These are phyloP conservation scores for Protophormia terraenovae DNA, from an alignment of 2,888 invertebrate species.

Conservation along the genomic window DNA sequence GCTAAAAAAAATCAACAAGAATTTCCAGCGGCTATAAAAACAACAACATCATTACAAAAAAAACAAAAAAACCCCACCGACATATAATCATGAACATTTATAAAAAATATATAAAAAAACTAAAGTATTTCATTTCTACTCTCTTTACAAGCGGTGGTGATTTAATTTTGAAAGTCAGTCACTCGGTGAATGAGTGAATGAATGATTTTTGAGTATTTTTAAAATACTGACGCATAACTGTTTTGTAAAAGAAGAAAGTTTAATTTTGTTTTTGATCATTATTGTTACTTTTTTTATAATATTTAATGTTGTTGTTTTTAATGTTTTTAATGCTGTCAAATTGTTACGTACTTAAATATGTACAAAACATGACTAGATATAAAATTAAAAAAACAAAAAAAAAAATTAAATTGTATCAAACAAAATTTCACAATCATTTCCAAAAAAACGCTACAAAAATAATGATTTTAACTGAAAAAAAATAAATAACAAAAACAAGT, in stretches of 20 bases:
- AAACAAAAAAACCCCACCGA: background rate
- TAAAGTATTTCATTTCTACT: no score
- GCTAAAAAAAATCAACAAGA: background rate
- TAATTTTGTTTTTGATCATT: constrained; percentile 49
- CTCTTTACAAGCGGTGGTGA: background rate
- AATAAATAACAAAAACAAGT: constrained; percentile 20
- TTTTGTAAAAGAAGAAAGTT: constrained; percentile 50
- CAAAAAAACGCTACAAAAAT: constrained; percentile 24
- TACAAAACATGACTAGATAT: no score
- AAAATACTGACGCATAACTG: constrained; percentile 33
- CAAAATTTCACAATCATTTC: constrained; percentile 53
- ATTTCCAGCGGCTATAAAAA: background rate
- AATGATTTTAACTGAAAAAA: constrained; percentile 12
- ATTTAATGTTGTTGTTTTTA: background rate
- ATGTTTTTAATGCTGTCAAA: background rate
- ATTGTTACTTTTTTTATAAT: background rate
- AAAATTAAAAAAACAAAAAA: background rate
- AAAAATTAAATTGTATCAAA: constrained; percentile 33
- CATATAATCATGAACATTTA: background rate
- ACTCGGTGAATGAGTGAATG: background rate
- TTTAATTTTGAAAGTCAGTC: constrained; percentile 14
- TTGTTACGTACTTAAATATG: background rate
- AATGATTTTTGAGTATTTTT: constrained; percentile 11
- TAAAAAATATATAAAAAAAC: background rate
- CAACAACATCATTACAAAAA: no score